Percentiles rank a stretch among this genome's conserved stretches.
These are phyloP conservation scores for Andricus curvator DNA, from an alignment of 2,888 invertebrate genomes.

Conservation along the genomic window DNA sequence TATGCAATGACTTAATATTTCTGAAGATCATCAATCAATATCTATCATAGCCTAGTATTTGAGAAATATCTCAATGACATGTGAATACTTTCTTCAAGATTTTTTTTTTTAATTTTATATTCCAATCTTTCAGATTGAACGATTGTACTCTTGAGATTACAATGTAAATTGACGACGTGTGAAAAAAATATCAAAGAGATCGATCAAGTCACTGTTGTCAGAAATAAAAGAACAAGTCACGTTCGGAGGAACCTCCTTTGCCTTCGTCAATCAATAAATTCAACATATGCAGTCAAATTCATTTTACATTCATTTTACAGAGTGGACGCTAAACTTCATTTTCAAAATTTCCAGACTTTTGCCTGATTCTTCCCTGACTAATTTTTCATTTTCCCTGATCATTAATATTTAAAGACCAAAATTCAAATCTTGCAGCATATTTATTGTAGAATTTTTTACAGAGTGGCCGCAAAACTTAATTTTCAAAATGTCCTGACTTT, in stretches of 20 bases:
- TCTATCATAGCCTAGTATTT: neutral
- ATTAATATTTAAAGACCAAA: too few relatives aligned
- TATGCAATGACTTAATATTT: neutral
- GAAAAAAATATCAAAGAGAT: conserved; percentile 24
- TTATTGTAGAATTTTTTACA: too few relatives aligned
- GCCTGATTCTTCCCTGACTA: too few relatives aligned
- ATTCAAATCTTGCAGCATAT: too few relatives aligned
- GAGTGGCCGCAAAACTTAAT: too few relatives aligned
- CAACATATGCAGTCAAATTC: neutral
- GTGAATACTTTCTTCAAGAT: neutral
- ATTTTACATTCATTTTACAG: too few relatives aligned
- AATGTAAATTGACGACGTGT: neutral
- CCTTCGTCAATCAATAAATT: neutral
- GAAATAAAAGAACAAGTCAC: conserved; percentile 4
- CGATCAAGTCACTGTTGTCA: conserved; percentile 13
- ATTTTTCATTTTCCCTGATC: too few relatives aligned
- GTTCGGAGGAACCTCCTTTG: neutral
- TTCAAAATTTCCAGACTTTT: too few relatives aligned
- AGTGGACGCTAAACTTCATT: too few relatives aligned
- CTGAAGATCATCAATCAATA: neutral
- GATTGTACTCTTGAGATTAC: neutral
- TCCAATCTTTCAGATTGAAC: neutral
- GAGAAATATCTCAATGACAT: neutral
- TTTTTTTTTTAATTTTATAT: neutral
- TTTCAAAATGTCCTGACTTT: too few relatives aligned